phyloP scores from a whole-genome alignment of 1,140 invertebrate species.

The Hydropsyche tenuis region DNA sequence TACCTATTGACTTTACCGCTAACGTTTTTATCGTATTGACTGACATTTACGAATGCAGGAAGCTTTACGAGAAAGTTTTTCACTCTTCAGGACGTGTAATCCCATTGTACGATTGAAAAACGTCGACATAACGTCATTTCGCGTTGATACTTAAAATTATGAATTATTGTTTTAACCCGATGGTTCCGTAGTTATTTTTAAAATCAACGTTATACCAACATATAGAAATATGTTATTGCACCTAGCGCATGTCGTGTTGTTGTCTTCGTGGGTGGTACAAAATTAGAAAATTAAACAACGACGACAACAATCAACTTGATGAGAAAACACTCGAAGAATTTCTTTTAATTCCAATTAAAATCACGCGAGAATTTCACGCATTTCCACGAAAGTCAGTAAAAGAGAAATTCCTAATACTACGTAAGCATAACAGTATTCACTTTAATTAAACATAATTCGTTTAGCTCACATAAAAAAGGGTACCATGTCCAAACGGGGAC shows the following conservation, averaged over 20 bases:
- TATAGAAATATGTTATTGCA: too few relatives aligned
- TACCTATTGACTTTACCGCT: conserved; percentile 7
- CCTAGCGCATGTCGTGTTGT: background rate
- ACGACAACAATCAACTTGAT: background rate
- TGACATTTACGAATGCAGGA: conserved; percentile 7
- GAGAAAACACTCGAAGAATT: conserved; percentile 20
- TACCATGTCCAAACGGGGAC: background rate
- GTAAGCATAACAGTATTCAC: background rate
- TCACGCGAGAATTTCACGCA: conserved; percentile 8
- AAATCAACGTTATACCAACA: too few relatives aligned
- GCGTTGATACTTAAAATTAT: background rate
- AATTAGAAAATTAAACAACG: conserved; percentile 22
- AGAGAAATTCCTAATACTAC: conserved; percentile 3
- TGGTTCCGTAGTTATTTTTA: background rate
- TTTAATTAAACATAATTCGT: background rate
- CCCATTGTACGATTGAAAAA: background rate
- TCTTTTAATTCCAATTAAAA: conserved; percentile 10
- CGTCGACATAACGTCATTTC: background rate
- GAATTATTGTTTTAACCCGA: background rate
- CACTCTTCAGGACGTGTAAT: too few relatives aligned
- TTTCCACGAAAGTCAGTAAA: conserved; percentile 1
- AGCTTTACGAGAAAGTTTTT: conserved; percentile 2
- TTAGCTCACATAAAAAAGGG: conserved; percentile 6
- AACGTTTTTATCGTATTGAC: conserved; percentile 9
- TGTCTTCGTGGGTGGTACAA: conserved; percentile 16